Evolutionary conservation across 1,140 invertebrate genomes (phyloP).

Genomic region (Nasonia vitripennis): DNA sequence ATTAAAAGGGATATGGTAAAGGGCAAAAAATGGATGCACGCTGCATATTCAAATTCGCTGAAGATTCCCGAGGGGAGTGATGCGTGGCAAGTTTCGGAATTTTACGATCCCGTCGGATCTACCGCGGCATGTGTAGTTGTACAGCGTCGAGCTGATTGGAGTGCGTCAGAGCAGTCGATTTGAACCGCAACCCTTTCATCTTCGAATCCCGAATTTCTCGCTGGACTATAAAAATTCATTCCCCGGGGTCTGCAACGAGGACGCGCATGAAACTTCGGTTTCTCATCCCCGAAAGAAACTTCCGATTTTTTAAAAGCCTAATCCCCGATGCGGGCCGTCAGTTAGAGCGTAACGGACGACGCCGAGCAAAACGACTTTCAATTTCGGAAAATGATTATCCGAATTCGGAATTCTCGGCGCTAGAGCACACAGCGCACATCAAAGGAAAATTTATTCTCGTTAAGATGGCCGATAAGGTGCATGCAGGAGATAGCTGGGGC

Average conservation of each 20-base stretch:
- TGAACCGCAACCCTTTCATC: background rate
- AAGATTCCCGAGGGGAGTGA: constrained; percentile 33
- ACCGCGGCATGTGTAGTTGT: background rate
- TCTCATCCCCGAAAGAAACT: too few species aligned
- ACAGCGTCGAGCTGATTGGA: background rate
- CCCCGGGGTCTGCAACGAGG: too few species aligned
- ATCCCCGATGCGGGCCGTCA: background rate
- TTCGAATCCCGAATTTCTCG: background rate
- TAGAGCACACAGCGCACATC: background rate
- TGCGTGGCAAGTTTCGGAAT: background rate
- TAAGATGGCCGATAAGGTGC: constrained; percentile 46
- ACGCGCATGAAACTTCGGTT: too few species aligned
- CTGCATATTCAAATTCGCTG: constrained; percentile 49
- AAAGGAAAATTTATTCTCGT: constrained; percentile 46
- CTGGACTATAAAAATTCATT: too few species aligned
- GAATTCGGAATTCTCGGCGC: constrained; percentile 37
- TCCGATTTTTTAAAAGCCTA: background rate
- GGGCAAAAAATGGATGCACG: constrained; percentile 33
- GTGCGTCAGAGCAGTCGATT: background rate
- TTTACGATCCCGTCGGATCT: background rate
- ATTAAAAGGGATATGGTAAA: constrained; percentile 40
- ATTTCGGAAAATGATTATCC: constrained; percentile 50
- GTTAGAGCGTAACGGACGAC: background rate
- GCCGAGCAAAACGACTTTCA: constrained; percentile 38
- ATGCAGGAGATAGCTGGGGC: background rate